Conservation (phyloP, 2,113 vertebrate genomes). For the Coturnix japonica region DNA sequence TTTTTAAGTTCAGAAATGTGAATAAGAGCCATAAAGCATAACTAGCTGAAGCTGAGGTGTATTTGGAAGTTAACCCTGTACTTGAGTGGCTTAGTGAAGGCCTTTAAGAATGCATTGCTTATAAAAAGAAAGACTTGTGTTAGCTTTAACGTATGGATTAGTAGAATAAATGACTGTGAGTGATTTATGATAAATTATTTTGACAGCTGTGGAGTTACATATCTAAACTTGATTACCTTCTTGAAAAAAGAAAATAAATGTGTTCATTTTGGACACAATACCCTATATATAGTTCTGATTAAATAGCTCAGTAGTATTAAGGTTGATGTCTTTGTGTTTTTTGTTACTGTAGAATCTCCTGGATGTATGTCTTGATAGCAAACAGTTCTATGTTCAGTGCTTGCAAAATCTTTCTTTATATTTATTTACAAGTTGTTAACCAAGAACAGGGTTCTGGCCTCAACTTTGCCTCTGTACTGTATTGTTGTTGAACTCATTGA, state of each 20-base stretch:
- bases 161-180: not conserved
- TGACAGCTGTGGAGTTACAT: not conserved
- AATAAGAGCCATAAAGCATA: not conserved
- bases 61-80: not conserved
- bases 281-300: not conserved
- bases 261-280: not conserved
- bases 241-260: not conserved
- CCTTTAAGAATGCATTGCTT: not conserved
- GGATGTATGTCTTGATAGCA: not conserved
- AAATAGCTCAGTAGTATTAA: not conserved
- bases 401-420: not conserved
- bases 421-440: not conserved
- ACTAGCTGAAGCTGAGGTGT: not conserved
- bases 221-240: not conserved
- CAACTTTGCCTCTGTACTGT: not conserved
- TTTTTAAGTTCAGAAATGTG: not conserved
- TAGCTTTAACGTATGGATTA: not conserved
- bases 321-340: not conserved
- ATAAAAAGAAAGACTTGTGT: not conserved
- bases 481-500: not conserved
- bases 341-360: not conserved
- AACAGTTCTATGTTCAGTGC: not conserved
- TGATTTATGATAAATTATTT: not conserved
- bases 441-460: not conserved
- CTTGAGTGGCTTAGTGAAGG: not conserved